phyloP scores from a whole-genome alignment of 2,888 invertebrate genomes.

The Ornithoptera alexandrae region DNA sequence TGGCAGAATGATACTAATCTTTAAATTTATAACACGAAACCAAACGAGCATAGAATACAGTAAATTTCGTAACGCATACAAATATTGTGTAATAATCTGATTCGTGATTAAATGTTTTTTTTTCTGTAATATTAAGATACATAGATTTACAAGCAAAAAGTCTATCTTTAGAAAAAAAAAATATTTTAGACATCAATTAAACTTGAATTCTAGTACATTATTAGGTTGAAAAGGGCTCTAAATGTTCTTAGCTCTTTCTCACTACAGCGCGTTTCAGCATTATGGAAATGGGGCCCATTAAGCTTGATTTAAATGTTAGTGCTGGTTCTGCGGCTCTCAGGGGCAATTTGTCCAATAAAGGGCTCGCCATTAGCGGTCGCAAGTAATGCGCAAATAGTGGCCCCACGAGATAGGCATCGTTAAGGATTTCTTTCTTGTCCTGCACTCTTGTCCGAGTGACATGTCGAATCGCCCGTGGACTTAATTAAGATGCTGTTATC shows the following conservation, averaged over 20 bases:
- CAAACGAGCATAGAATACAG: not conserved
- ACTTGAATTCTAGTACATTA: not conserved
- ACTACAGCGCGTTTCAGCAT: constrained; percentile 40
- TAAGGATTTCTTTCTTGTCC: constrained; percentile 54
- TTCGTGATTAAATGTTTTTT: no score
- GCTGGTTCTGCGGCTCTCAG: constrained; percentile 52
- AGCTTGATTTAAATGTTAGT: constrained; percentile 74
- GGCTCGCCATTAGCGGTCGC: constrained; percentile 45
- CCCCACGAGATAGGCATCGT: constrained; percentile 53
- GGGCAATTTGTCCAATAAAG: constrained; percentile 67
- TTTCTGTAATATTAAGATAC: no score
- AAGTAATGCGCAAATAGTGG: constrained; percentile 55
- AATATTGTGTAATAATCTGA: no score
- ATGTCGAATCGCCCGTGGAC: constrained; percentile 35
- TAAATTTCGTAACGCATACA: not conserved
- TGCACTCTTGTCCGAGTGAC: constrained; percentile 27
- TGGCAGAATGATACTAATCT: not conserved
- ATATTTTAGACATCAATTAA: no score
- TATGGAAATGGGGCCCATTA: constrained; percentile 70
- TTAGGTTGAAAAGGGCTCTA: constrained; percentile 34
- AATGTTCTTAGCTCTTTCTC: constrained; percentile 35
- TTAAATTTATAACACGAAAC: not conserved
- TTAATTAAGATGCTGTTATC: constrained; percentile 37
- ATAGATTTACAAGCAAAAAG: no score
- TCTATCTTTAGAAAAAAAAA: no score